A percentile compares a stretch with the other conserved stretches of the same genome.
These are phyloP conservation scores for Syngnathus scovelli DNA, from an alignment of 2,113 vertebrate genomes.

Conservation along the genomic window DNA sequence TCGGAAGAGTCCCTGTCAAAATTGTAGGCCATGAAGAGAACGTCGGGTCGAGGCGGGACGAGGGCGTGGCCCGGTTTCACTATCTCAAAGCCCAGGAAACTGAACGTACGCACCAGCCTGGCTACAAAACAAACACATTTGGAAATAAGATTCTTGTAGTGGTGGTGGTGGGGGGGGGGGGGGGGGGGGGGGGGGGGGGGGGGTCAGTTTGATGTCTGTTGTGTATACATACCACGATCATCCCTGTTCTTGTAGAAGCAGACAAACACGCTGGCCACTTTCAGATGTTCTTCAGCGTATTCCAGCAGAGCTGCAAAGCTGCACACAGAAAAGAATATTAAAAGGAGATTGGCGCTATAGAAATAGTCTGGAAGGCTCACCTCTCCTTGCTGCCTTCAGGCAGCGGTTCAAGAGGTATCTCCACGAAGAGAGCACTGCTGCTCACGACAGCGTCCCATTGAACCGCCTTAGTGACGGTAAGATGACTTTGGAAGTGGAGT, in stretches of 20 bases:
- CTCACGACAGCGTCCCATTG: constrained; percentile 73
- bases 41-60: constrained; percentile 94
- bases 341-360: too few relatives aligned
- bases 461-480: constrained; percentile 62
- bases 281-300: constrained; percentile 78
- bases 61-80: constrained; percentile 99
- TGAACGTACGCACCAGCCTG: constrained; percentile 86
- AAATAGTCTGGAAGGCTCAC: constrained; percentile 37
- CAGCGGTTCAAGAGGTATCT: constrained; percentile 70
- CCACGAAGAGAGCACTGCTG: constrained; percentile 69
- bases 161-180: too few relatives aligned
- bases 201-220: background rate
- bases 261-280: constrained; percentile 74
- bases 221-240: constrained; percentile 67
- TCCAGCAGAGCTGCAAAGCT: constrained; percentile 75
- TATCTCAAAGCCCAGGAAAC: constrained; percentile 99
- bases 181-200: too few relatives aligned
- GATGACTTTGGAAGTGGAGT: constrained; percentile 74
- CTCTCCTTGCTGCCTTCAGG: constrained; percentile 80
- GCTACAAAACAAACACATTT: constrained; percentile 36
- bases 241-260: constrained; percentile 80
- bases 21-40: constrained; percentile 98
- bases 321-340: background rate
- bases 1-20: constrained; percentile 93
- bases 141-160: background rate